Base-by-base conservation (phyloP, 2,113 vertebrate genomes). In the Neotragus pygmaeus region DNA sequence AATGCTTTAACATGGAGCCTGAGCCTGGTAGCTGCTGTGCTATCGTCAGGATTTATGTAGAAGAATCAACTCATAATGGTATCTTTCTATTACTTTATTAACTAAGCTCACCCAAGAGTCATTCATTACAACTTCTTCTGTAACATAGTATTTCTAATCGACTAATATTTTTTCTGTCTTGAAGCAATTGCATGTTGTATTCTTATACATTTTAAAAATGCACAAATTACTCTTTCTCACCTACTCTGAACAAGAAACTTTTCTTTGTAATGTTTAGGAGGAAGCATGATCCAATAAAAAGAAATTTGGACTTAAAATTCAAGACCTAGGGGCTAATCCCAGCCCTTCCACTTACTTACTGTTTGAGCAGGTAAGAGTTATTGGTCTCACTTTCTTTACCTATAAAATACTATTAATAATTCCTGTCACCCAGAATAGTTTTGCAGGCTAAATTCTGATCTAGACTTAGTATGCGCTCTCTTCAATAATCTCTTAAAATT, bases 381-480 rank as follows among this genome's bases (percentile, higher is more conserved):
- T 86, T 55, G 23, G 43, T 82, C 49, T 91, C 36, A 28, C 5
- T 78, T 90, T 93, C 30, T 58, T 91, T 81, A 70, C 6, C 51
- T 81, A n/a, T 89, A 77, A 92, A 92, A 75, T 89, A 55, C 33
- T 90, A n/a, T 58, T 70, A 13, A 16, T 87, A 83, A 66, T 75
- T 49, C 36, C 3, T 75, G 27, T 73, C 78, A 83, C 19, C 10
- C 70, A 86, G 55, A 89, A 53, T 83, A 82, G 21, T 77, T 89
- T 45, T 9, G n/a, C 36, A 87, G 6, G 36, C 45, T 81, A 73
- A 94, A 91, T 66, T 80, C 36, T 84, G 23, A 80, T 66, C 25
- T 84, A 82, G 47, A 88, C 53, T 96, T 92, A 88, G 43, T 88
- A 78, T 91, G 83, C 64, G 15, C 88, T 57, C 19, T 97, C 30